Evolutionary conservation across 2,888 invertebrate species (phyloP).

Genomic region (Perizoma affinitatum): DNA sequence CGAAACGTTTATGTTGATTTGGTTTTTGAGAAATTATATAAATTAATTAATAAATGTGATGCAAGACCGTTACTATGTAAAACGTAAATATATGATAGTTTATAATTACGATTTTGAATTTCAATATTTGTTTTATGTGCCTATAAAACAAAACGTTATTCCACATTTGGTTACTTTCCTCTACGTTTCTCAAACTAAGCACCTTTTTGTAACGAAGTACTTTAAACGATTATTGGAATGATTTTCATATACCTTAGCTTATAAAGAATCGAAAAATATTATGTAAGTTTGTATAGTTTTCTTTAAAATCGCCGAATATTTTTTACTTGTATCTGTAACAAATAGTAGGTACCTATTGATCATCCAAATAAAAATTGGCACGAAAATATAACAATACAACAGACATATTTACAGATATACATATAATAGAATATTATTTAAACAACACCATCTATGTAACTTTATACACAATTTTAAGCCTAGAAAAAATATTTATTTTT

Average conservation of each 20-base stretch:
- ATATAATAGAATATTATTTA: background rate
- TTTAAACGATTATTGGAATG: constrained; percentile 47
- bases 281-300: constrained; percentile 15
- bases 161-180: too few relatives aligned
- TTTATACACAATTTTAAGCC: constrained; percentile 27
- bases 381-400: constrained; percentile 36
- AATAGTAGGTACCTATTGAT: constrained; percentile 23
- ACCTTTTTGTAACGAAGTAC: constrained; percentile 19
- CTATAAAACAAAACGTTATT: too few relatives aligned
- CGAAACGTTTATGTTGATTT: too few relatives aligned
- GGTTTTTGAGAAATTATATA: too few relatives aligned
- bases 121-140: too few relatives aligned
- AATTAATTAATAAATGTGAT: too few relatives aligned
- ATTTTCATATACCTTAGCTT: constrained; percentile 36
- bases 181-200: constrained; percentile 18
- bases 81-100: too few relatives aligned
- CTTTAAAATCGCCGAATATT: constrained; percentile 24
- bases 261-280: constrained; percentile 52
- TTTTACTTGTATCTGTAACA: constrained; percentile 11
- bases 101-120: too few relatives aligned
- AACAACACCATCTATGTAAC: constrained; percentile 43
- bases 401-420: constrained; percentile 30
- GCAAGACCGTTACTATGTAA: too few relatives aligned
- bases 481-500: too few relatives aligned
- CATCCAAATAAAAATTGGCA: constrained; percentile 52